phyloP scores from a whole-genome alignment of 2,888 invertebrate species.

The Brachypalpus laphriformis region DNA sequence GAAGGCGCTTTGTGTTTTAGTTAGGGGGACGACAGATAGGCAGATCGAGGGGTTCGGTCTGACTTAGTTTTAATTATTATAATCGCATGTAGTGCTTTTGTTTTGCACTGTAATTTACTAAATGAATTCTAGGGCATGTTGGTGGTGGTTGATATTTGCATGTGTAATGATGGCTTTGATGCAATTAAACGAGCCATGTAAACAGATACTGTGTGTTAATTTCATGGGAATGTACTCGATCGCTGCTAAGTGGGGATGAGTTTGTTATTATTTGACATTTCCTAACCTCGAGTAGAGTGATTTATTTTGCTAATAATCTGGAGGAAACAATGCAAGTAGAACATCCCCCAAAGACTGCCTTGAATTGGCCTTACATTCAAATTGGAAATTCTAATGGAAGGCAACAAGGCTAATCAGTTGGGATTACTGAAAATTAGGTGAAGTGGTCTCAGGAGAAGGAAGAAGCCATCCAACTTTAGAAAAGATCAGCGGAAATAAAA shows the following conservation, averaged over 20 bases:
- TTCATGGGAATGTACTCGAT: neutral
- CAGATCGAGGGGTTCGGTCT: neutral
- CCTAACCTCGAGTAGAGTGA: constrained; percentile 3
- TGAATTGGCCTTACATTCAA: neutral
- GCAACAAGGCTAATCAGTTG: no score
- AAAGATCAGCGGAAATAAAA: no score
- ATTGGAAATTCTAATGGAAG: no score
- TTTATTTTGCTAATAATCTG: constrained; percentile 5
- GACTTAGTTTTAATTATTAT: constrained; percentile 25
- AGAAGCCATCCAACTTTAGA: no score
- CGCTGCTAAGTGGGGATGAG: neutral
- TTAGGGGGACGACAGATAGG: neutral
- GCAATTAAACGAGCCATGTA: constrained; percentile 10
- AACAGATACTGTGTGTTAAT: neutral
- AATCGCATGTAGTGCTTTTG: constrained; percentile 24
- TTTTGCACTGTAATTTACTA: constrained; percentile 41
- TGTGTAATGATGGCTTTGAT: constrained; percentile 38
- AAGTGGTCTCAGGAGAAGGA: no score
- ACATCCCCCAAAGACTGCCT: neutral
- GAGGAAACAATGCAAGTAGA: neutral
- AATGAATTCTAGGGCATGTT: constrained; percentile 57
- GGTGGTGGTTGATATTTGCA: constrained; percentile 46
- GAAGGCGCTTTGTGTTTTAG: constrained; percentile 8
- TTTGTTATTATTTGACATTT: neutral
- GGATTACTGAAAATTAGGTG: no score